Conservation (phyloP, 2,888 invertebrate genomes). For the Protonemura montana region DNA sequence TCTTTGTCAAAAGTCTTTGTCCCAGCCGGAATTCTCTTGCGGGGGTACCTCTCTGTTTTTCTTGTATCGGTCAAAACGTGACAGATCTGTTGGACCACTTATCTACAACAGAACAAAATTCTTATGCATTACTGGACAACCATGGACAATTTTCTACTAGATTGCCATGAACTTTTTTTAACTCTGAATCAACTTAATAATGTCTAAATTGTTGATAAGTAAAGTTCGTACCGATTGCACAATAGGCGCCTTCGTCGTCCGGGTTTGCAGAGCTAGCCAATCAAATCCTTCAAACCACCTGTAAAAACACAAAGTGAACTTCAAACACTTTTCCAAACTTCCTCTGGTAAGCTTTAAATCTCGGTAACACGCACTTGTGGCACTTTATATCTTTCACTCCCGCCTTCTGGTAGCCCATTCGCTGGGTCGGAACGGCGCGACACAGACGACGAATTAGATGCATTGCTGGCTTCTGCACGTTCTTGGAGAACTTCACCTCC, state of each 20-base stretch:
- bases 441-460: conserved; percentile 86
- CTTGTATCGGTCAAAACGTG: conserved; percentile 90
- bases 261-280: conserved; percentile 79
- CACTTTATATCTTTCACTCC: conserved; percentile 86
- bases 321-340: neutral
- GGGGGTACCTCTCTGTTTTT: conserved; percentile 82
- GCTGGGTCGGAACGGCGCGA: conserved; percentile 83
- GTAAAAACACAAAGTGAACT: conserved; percentile 50
- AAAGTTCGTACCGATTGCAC: conserved; percentile 70
- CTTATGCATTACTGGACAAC: too few species aligned
- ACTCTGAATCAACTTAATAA: too few species aligned
- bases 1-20: conserved; percentile 75
- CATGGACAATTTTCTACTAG: too few species aligned
- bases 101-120: conserved; percentile 58
- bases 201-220: too few species aligned
- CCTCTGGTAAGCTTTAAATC: neutral
- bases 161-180: too few species aligned
- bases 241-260: conserved; percentile 76
- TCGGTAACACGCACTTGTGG: conserved; percentile 68
- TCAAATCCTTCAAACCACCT: conserved; percentile 94
- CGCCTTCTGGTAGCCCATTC: conserved; percentile 87
- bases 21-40: conserved; percentile 91
- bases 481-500: conserved; percentile 82
- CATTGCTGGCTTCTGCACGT: conserved; percentile 80
- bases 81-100: conserved; percentile 73